Base-by-base conservation (phyloP, 2,113 vertebrate genomes). In the Eleginops maclovinus region DNA sequence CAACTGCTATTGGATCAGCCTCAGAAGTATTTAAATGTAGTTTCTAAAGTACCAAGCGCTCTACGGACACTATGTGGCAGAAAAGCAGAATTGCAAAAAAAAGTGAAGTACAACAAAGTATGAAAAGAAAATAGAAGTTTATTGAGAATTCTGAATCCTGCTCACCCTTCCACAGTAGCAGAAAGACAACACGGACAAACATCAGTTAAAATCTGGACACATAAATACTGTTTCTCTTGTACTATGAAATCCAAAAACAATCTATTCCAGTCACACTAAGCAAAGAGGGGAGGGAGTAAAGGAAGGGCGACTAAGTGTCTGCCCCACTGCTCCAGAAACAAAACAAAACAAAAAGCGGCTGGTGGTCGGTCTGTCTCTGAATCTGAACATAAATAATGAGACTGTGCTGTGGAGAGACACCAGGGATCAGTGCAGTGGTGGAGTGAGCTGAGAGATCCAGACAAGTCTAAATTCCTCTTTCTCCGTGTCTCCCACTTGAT, bases 121-220 rank as follows among this genome's bases (percentile, higher is more conserved):
- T 85, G 88, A 93, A 94, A 94, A 92, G 89, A 94, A 94, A 94
- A 93, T 91, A 92, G 90, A 94, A 85, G 88, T 94, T 95, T 95
- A 95, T 95, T 95, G 90, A 92, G 93, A 91, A 91, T 89, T 94
- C 88, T 88, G 87, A 94, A 94, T 91, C 91, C 90, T 89, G 91
- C 90, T 93, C 88, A 89, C 87, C 83, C 75, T 84, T 84, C 84
- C 80, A 91, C 82, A 89, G 81, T 86, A 72, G 75, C 84, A 93
- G 89, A 92, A 82, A 88, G 72, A 91, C 44, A 79, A 72, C 70
- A 77, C 60, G 83, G 24, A 91, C 62, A 76, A 66, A 87, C 79
- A 82, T 81, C 55, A 85, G 82, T 85, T 87, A 90, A 88, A 86
- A 89, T 89, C 80, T 73, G 78, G 72, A 90, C 79, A 87, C 86